Evolutionary conservation across 2,113 vertebrate species (phyloP), one percentile per base, ranked within the genome.

Genomic region (Bubo scandiacus): DNA sequence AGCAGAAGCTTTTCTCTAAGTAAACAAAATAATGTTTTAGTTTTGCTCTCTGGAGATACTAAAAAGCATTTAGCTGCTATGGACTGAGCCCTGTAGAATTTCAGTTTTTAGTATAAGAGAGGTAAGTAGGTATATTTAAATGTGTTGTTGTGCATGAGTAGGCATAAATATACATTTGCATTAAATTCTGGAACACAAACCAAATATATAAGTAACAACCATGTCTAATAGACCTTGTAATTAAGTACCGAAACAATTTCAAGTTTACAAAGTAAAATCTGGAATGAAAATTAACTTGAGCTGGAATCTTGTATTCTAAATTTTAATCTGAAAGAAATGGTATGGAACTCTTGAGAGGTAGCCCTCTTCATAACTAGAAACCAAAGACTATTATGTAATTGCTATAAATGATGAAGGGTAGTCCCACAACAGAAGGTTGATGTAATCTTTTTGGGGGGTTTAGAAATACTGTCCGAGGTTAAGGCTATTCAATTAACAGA

Each of bases 401-500:
- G 15, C 4, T 63, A 16, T 49, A 88, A 47, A 3, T 18, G 19
- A 15, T 42, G 34, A 65, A 32, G 10, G 9, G 8, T 15, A 42
- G 3, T 2, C 4, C 15, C 2, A 7, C 8, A 58, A n/a, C 4
- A 30, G n/a, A 71, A 61, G 4, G 10, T 12, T 25, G 13, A 59
- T 59, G 16, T 54, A 52, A 42, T 2, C 10, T 23, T 38, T 40
- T 22, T 14, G 1, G 4, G 8, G 6, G 3, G 42, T 25, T 42
- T 72, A 15, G 20, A 77, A 88, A 61, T 59, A 38, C 14, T 66
- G 5, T 16, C 17, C 4, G 3, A 83, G 42, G 22, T 42, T 72
- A 77, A 72, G 23, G 4, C 4, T 63, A 49, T 54, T 73, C 7
- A 65, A 40, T 54, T 43, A 59, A 32, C 1, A 19, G 7, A 78